Evolutionary conservation across 2,113 vertebrate species (phyloP).

Genomic region (Amia ocellicauda): DNA sequence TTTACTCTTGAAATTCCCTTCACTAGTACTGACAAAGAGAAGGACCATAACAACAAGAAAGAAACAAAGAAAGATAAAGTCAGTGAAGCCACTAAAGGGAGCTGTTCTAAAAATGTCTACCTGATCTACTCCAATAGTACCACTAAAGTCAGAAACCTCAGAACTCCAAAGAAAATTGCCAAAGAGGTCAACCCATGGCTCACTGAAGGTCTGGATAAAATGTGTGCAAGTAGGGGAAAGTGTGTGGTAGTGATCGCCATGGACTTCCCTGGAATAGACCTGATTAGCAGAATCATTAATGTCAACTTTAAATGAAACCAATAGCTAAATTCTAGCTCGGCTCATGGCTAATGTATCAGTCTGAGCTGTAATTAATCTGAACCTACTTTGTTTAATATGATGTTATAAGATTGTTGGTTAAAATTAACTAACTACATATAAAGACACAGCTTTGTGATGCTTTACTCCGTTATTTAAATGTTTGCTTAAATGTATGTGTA

Average conservation of each 20-base stretch:
- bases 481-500: no score
- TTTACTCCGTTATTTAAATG: no score
- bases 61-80: slow-evolving; percentile 30
- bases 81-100: slow-evolving; percentile 17
- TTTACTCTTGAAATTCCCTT: slow-evolving; percentile 39
- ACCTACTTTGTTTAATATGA: no score
- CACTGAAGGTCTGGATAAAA: slow-evolving; percentile 47
- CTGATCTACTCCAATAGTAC: slow-evolving; percentile 66
- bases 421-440: no score
- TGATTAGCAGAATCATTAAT: slow-evolving; percentile 52
- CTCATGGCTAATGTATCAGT: no score
- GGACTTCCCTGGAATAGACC: slow-evolving; percentile 63
- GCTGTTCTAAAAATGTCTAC: slow-evolving; percentile 37
- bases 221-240: slow-evolving; percentile 18
- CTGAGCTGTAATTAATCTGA: no score
- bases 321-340: no score
- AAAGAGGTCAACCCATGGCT: slow-evolving; percentile 59
- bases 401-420: no score
- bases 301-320: no score
- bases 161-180: slow-evolving; percentile 58
- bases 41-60: slow-evolving; percentile 30
- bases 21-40: slow-evolving; percentile 41
- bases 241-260: slow-evolving; percentile 66
- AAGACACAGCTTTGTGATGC: no score
- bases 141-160: slow-evolving; percentile 49